Evolutionary conservation across 1,140 invertebrate genomes (phyloP).

Genomic region (Monochamus saltuarius): DNA sequence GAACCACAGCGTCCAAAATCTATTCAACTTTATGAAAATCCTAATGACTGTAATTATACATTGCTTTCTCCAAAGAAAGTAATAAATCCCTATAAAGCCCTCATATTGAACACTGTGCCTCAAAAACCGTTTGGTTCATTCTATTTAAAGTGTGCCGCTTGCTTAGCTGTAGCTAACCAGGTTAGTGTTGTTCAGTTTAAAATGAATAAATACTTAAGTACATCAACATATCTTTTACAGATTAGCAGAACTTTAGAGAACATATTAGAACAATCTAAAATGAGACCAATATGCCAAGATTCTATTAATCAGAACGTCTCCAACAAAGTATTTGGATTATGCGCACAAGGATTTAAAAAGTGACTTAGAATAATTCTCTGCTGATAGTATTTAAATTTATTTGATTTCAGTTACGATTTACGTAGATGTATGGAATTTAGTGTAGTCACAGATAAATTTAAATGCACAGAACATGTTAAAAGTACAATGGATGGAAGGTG

Average conservation of each 20-base stretch:
- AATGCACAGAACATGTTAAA: slow-evolving; percentile 28
- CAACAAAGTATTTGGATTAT: slow-evolving; percentile 20
- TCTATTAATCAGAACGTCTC: slow-evolving; percentile 14
- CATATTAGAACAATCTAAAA: slow-evolving; percentile 21
- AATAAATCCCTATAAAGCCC: slow-evolving; percentile 37
- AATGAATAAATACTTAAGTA: neutral
- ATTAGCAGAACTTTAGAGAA: slow-evolving; percentile 25
- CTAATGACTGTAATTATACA: slow-evolving; percentile 21
- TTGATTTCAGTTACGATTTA: slow-evolving; percentile 32
- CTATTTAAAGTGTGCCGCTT: slow-evolving; percentile 37
- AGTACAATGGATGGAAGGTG: slow-evolving; percentile 32
- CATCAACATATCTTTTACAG: slow-evolving; percentile 18
- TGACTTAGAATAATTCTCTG: slow-evolving; percentile 17
- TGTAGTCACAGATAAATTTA: slow-evolving; percentile 28
- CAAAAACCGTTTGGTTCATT: slow-evolving; percentile 35
- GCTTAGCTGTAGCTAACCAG: slow-evolving; percentile 35
- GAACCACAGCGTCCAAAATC: too few species aligned
- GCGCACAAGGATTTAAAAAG: slow-evolving; percentile 34
- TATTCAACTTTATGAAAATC: too few species aligned
- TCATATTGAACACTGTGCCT: slow-evolving; percentile 28
- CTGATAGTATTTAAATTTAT: neutral
- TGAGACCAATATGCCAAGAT: slow-evolving; percentile 13
- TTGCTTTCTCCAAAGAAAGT: slow-evolving; percentile 32
- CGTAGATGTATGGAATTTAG: slow-evolving; percentile 24
- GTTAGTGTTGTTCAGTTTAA: slow-evolving; percentile 14